Conservation (phyloP, 2,113 vertebrate genomes). For the Phainopepla nitens region DNA sequence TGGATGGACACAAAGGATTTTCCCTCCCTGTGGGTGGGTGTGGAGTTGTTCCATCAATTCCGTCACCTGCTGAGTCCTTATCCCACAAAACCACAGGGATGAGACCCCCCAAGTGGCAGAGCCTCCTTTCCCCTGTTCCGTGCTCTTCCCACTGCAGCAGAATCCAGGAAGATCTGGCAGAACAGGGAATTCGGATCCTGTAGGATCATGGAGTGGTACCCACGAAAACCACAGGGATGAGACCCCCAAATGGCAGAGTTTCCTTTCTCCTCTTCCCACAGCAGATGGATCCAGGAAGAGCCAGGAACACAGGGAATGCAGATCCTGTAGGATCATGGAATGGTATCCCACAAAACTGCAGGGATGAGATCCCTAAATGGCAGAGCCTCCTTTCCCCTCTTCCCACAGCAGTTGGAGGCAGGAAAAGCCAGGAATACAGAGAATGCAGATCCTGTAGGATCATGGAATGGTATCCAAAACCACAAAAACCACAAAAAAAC, state of each 20-base stretch:
- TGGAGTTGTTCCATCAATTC: neutral
- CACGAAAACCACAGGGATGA: neutral
- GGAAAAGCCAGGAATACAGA: too few relatives aligned
- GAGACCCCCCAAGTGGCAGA: neutral
- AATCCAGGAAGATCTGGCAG: neutral
- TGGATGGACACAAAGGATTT: neutral
- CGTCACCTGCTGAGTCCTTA: neutral
- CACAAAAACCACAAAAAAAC: too few relatives aligned
- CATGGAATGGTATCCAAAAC: too few relatives aligned
- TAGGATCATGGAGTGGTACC: fast-evolving
- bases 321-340: neutral
- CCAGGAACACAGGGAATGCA: neutral
- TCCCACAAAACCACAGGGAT: neutral
- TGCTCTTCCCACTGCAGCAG: neutral
- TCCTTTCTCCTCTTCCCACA: neutral
- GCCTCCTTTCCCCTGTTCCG: fast-evolving
- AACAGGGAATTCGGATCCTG: neutral
- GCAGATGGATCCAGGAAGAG: neutral
- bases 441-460: too few relatives aligned
- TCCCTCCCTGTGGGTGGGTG: neutral
- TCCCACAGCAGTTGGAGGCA: neutral
- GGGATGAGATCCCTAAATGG: neutral
- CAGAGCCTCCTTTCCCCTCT: neutral
- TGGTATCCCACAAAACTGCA: neutral
- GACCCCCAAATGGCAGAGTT: fast-evolving